Evolutionary conservation across 2,888 invertebrate genomes (phyloP), one percentile per base, ranked within the genome.

Genomic region (Smittia aterrima): DNA sequence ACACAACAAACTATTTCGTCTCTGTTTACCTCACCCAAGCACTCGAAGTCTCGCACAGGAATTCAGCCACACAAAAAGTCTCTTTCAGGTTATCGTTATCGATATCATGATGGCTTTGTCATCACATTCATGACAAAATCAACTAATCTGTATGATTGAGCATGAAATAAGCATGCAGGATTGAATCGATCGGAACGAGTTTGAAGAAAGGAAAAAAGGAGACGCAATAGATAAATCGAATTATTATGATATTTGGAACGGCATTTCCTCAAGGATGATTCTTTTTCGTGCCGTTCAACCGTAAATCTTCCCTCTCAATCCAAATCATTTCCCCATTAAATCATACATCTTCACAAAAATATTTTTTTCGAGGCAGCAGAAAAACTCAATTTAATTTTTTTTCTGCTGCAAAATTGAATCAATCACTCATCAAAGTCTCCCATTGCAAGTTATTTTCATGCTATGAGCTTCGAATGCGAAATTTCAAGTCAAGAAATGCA

Each of bases 241-340:
- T 64, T 13, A 64, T 64, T 13, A 27, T 64, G 6, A 53, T 53
- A n/a, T 6, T n/a, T 53, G 20, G 13, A 27, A 58, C 18, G n/a
- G 64, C 64, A 58, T 58, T 18, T 58, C 58, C 18, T 58, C 18
- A 4, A 22, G 58, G 20, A 58, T 9, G 22, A 58, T 22, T 18
- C n/a, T 6, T 58, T 38, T 58, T 22, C 18, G 16, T 47, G 47
- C n/a, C 47, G 16, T 47, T 47, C 58, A 27, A 2, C 53, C 54
- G 53, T 54, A 70, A 70, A 70, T 62, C 53, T 62, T 72, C 22
- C 58, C 58, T 58, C 38, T 72, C 58, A n/a, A 58, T 72, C 25
- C 53, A 53, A 70, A 47, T 70, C 68, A 72, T 71, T 62, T 72
- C 27, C 20, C 72, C 62, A 72, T 72, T 72, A 72, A 72, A 72